phyloP scores from a whole-genome alignment of 2,113 vertebrate genomes.

The Sporophila hypoxantha region DNA sequence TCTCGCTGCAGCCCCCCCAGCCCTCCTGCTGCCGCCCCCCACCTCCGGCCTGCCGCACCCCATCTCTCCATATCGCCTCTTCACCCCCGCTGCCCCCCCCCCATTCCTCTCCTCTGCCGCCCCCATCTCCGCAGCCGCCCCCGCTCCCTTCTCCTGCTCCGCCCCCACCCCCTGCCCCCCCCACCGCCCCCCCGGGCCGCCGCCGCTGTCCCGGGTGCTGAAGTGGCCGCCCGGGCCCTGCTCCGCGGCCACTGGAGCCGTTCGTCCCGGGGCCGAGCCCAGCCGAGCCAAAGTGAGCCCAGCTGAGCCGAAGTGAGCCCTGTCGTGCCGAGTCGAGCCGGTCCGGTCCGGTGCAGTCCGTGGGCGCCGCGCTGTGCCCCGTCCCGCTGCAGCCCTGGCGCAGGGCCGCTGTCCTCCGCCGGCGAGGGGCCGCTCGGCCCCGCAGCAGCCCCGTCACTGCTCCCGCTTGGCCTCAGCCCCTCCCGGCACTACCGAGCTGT shows the following conservation, averaged over 20 bases:
- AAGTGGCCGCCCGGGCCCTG: conserved; percentile 29
- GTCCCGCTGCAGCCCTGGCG: conserved; percentile 10
- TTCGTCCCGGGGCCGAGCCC: neutral
- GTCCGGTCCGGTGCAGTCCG: neutral
- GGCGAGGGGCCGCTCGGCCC: neutral
- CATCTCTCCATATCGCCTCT: no score
- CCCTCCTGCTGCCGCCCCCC: neutral
- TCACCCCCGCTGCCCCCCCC: no score
- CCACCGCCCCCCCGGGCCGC: neutral
- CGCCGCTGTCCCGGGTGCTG: conserved; percentile 66
- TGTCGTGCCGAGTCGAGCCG: neutral
- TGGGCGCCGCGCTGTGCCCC: neutral
- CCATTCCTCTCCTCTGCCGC: no score
- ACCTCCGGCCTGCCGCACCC: neutral
- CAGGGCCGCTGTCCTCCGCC: neutral
- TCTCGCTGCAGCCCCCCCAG: no score
- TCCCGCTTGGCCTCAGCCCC: neutral
- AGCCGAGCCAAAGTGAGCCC: neutral
- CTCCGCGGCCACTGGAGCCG: neutral
- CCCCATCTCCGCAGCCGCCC: no score
- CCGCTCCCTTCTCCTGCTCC: no score
- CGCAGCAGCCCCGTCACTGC: neutral
- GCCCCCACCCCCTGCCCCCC: no score
- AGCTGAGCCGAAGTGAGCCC: neutral
- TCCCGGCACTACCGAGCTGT: neutral